phyloP scores from a whole-genome alignment of 2,113 vertebrate species.

The Lophotis ruficrista region DNA sequence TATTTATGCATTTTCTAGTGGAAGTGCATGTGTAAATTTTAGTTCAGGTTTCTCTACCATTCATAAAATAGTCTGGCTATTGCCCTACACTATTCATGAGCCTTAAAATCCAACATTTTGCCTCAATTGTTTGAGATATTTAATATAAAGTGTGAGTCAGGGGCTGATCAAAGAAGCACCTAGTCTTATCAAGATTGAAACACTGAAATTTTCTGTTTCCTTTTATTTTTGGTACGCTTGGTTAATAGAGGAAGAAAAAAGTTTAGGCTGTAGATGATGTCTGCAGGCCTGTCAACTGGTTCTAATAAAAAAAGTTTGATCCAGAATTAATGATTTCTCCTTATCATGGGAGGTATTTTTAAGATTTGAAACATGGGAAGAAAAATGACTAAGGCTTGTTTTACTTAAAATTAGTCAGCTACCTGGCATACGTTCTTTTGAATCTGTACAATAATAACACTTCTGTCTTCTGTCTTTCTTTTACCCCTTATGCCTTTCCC shows the following conservation, averaged over 20 bases:
- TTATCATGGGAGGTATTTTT: not conserved
- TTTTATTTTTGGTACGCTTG: not conserved
- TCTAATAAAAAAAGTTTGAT: not conserved
- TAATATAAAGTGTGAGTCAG: not conserved
- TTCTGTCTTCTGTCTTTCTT: not conserved
- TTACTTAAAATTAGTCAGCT: not conserved
- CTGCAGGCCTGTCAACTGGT: not conserved
- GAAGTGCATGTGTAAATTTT: not conserved
- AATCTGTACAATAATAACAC: not conserved
- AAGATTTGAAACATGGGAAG: not conserved
- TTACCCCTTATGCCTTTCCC: not conserved
- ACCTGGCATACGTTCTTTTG: not conserved
- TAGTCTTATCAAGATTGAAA: not conserved
- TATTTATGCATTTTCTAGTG: not conserved
- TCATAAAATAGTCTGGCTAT: not conserved
- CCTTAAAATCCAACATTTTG: not conserved
- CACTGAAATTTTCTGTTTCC: not conserved
- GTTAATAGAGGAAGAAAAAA: not conserved
- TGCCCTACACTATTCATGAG: not conserved
- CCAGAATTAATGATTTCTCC: not conserved
- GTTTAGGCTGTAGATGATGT: not conserved
- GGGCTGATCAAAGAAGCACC: not conserved
- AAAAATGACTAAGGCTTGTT: not conserved
- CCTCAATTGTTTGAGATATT: not conserved
- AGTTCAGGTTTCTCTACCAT: not conserved